A percentile compares a stretch with the other conserved stretches of the same genome.
phyloP scores from a whole-genome alignment of 2,113 vertebrate genomes.

The Casuarius casuarius region DNA sequence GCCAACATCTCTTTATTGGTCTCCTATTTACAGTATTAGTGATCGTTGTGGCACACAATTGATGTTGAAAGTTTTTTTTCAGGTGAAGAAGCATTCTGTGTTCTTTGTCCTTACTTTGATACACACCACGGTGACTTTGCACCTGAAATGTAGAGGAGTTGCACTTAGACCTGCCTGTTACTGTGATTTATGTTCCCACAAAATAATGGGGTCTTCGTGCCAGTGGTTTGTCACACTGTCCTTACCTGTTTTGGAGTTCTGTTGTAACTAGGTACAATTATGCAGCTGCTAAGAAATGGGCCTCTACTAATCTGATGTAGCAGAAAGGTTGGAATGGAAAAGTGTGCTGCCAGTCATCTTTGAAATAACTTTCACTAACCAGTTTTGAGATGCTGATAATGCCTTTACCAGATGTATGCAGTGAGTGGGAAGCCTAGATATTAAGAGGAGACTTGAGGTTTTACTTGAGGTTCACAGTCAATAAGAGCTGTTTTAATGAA shows the following conservation, averaged over 20 bases:
- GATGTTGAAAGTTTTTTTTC: not conserved
- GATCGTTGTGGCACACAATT: not conserved
- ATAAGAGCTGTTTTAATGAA: not conserved
- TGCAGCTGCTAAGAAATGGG: not conserved
- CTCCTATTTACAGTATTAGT: not conserved
- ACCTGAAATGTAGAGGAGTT: not conserved
- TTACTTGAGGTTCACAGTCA: not conserved
- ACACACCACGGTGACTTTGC: not conserved
- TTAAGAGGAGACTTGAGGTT: not conserved
- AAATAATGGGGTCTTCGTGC: not conserved
- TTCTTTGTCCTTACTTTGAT: not conserved
- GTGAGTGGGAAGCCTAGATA: not conserved
- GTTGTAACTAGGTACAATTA: not conserved
- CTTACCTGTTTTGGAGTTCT: not conserved
- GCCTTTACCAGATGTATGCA: not conserved
- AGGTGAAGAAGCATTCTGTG: not conserved
- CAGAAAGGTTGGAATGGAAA: not conserved
- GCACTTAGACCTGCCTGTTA: not conserved
- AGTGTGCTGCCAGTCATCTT: not conserved
- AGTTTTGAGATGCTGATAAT: not conserved
- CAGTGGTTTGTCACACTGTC: not conserved
- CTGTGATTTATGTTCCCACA: not conserved
- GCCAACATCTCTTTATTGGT: not conserved
- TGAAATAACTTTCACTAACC: not conserved
- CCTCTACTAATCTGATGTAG: not conserved